A percentile compares a stretch with the other conserved stretches of the same genome.
phyloP scores from a whole-genome alignment of 1,140 invertebrate species.

The Diachasma alloeum region DNA sequence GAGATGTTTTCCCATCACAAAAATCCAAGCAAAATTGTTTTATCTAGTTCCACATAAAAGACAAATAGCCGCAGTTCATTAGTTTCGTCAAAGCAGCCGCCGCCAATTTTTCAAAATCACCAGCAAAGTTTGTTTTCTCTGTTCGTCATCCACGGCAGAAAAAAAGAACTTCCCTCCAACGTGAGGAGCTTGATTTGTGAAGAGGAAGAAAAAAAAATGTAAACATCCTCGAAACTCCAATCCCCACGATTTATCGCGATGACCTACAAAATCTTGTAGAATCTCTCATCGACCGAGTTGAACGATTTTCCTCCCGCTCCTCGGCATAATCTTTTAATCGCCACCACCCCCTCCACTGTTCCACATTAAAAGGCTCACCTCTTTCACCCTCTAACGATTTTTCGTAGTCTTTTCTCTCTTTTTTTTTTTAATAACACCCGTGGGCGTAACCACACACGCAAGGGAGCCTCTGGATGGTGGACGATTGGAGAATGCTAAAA shows the following conservation, averaged over 20 bases:
- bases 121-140: neutral
- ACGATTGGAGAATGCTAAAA: slow-evolving; percentile 17
- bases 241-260: neutral
- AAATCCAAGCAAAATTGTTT: too few species aligned
- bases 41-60: too few species aligned
- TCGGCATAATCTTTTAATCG: neutral
- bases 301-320: neutral
- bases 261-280: neutral
- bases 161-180: neutral
- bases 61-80: too few species aligned
- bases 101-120: neutral
- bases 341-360: neutral
- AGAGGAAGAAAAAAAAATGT: neutral
- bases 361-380: slow-evolving; percentile 1
- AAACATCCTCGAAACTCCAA: neutral
- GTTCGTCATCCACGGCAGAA: neutral
- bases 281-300: neutral
- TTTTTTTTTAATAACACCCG: slow-evolving; percentile 6
- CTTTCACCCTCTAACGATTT: neutral
- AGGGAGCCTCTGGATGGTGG: neutral
- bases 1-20: too few species aligned
- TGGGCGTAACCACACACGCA: neutral
- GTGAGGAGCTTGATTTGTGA: neutral
- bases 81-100: too few species aligned
- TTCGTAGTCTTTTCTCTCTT: neutral